Conservation (phyloP, 37 sponge, comb jelly and placozoan species). For the Aplysina aerophoba region DNA sequence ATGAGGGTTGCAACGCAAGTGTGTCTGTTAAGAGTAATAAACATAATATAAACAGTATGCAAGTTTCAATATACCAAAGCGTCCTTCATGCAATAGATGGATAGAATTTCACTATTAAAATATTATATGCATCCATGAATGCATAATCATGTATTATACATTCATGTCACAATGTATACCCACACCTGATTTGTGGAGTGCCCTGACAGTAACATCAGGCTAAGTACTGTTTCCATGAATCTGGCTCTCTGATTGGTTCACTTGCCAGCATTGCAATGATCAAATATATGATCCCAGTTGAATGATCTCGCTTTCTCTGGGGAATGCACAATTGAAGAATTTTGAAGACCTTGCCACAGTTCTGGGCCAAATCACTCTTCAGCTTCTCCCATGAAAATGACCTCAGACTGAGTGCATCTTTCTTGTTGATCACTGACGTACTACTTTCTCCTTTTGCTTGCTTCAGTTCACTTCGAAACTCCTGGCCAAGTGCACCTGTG, state of each 20-base stretch:
- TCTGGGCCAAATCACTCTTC: neutral
- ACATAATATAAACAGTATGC: too few relatives aligned
- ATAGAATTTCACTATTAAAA: too few relatives aligned
- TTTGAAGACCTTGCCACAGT: neutral
- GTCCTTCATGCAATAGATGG: too few relatives aligned
- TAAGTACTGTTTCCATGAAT: conserved; percentile 15
- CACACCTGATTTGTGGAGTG: conserved; percentile 11
- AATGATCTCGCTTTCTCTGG: neutral
- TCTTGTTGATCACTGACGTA: neutral
- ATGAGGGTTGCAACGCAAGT: too few relatives aligned
- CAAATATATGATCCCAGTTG: conserved; percentile 6
- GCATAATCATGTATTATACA: neutral
- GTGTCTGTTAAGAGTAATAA: too few relatives aligned
- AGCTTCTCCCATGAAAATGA: conserved; percentile 14
- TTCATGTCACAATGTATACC: neutral
- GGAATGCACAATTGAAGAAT: conserved; percentile 13
- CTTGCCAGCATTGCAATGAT: conserved; percentile 31
- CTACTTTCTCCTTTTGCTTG: neutral
- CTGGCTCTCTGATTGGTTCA: conserved; percentile 4
- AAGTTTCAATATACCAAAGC: too few relatives aligned
- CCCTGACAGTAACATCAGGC: conserved; percentile 16
- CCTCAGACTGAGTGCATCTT: conserved; percentile 15
- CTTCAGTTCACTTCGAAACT: neutral
- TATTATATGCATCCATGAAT: neutral
- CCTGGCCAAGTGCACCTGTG: neutral